Evolutionary conservation across 1,140 invertebrate genomes (phyloP).

Genomic region (Acarapis woodi): DNA sequence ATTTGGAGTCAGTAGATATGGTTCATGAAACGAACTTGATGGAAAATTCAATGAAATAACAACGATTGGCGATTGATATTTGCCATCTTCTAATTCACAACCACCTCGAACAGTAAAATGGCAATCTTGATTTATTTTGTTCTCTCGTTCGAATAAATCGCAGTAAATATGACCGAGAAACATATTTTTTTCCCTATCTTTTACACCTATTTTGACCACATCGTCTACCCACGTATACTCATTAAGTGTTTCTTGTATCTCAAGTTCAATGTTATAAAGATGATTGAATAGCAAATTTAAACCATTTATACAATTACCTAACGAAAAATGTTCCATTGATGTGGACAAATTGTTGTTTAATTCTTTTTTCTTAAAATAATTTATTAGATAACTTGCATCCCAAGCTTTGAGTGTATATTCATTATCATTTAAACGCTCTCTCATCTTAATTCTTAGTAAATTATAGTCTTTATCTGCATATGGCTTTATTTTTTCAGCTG

Average conservation of each 20-base stretch:
- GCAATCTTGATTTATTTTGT: slow-evolving; percentile 86
- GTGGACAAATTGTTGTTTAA: slow-evolving; percentile 21
- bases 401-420: slow-evolving; percentile 30
- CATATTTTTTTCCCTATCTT: slow-evolving; percentile 38
- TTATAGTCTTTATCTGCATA: slow-evolving; percentile 22
- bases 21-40: slow-evolving; percentile 25
- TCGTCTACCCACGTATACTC: slow-evolving; percentile 59
- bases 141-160: slow-evolving; percentile 65
- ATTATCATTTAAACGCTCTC: slow-evolving; percentile 22
- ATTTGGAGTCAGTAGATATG: slow-evolving; percentile 44
- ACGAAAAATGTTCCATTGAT: slow-evolving; percentile 62
- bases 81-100: slow-evolving; percentile 39
- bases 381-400: slow-evolving; percentile 43
- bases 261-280: slow-evolving; percentile 45
- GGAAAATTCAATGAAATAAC: slow-evolving; percentile 71
- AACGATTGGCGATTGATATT: slow-evolving; percentile 26
- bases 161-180: slow-evolving; percentile 85
- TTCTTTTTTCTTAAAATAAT: slow-evolving; percentile 5
- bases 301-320: slow-evolving; percentile 85
- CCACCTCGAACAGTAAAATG: slow-evolving; percentile 94
- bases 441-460: slow-evolving; percentile 40
- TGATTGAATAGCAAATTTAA: slow-evolving; percentile 48
- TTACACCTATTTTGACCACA: slow-evolving; percentile 52
- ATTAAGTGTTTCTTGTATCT: slow-evolving; percentile 31
- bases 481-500: slow-evolving; percentile 28